phyloP scores from a whole-genome alignment of 2,113 vertebrate species.

The Danionella cerebrum region DNA sequence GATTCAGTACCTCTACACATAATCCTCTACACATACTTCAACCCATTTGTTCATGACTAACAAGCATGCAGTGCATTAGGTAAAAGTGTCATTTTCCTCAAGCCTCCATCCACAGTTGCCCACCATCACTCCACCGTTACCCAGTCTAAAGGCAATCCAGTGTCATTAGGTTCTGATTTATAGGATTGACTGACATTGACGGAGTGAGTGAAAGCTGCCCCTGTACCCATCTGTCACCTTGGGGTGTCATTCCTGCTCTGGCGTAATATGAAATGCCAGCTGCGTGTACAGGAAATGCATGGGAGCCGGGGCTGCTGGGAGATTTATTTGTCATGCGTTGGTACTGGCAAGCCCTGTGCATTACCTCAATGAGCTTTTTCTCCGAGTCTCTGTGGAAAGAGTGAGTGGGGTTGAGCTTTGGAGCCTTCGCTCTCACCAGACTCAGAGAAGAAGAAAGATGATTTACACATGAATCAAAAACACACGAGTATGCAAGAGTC shows the following conservation, averaged over 20 bases:
- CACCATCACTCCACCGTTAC: background rate
- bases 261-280: conserved; percentile 21
- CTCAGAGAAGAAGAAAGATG: too few species aligned
- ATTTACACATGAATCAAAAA: too few species aligned
- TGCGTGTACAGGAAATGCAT: conserved; percentile 20
- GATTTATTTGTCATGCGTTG: conserved; percentile 44
- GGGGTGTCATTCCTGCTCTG: conserved; percentile 3
- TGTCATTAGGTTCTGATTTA: background rate
- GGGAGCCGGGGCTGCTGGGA: background rate
- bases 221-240: conserved; percentile 17
- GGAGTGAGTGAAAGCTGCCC: background rate
- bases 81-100: background rate
- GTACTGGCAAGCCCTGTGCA: conserved; percentile 23
- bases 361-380: conserved; percentile 28
- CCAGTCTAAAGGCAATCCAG: background rate
- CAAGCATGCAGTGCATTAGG: background rate
- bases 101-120: background rate
- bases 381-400: conserved; percentile 28
- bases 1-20: too few species aligned
- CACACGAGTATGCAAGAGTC: background rate
- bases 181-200: background rate
- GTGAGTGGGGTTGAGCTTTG: conserved; percentile 23
- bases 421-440: conserved; percentile 18
- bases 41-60: background rate
- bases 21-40: too few species aligned